Percentiles rank a stretch among this genome's conserved stretches.
Conservation (phyloP, 2,888 invertebrate genomes). For the Strigamia transsilvanica region DNA sequence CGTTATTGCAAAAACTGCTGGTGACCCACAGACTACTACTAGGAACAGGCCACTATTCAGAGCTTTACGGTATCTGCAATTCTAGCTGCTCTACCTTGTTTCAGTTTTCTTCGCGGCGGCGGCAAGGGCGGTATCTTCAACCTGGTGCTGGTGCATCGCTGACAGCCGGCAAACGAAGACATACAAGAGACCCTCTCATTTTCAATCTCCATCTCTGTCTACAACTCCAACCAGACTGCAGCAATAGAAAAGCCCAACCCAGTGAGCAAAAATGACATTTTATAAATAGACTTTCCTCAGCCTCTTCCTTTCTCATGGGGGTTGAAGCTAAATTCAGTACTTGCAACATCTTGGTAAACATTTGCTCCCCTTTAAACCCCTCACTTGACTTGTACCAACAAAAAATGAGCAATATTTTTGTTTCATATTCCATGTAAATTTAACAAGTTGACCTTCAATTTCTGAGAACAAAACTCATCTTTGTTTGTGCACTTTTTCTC, state of each 20-base stretch:
- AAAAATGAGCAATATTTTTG: not conserved
- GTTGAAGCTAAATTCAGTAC: not conserved
- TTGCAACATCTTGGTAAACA: slow-evolving; percentile 7
- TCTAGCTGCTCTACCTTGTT: slow-evolving; percentile 10
- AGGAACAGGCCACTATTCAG: no score
- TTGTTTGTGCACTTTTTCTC: not conserved
- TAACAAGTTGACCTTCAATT: not conserved
- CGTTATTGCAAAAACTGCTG: no score
- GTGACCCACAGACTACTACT: no score
- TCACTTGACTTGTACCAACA: not conserved
- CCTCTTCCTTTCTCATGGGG: slow-evolving; percentile 3
- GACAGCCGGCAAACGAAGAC: slow-evolving; percentile 7
- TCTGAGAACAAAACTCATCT: not conserved
- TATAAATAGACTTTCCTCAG: slow-evolving; percentile 20
- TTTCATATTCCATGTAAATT: not conserved
- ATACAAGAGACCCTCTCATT: not conserved
- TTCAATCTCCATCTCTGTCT: slow-evolving; percentile 7
- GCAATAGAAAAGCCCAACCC: not conserved
- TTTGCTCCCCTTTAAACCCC: slow-evolving; percentile 3
- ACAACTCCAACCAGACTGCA: slow-evolving; percentile 4
- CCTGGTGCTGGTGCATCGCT: not conserved
- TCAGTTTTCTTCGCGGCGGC: not conserved
- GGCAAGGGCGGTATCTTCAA: not conserved
- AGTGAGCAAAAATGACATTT: slow-evolving; percentile 28
- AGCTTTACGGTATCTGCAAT: no score